Base-by-base conservation (phyloP, 2,888 invertebrate species). In the Physocephala rufipes region DNA sequence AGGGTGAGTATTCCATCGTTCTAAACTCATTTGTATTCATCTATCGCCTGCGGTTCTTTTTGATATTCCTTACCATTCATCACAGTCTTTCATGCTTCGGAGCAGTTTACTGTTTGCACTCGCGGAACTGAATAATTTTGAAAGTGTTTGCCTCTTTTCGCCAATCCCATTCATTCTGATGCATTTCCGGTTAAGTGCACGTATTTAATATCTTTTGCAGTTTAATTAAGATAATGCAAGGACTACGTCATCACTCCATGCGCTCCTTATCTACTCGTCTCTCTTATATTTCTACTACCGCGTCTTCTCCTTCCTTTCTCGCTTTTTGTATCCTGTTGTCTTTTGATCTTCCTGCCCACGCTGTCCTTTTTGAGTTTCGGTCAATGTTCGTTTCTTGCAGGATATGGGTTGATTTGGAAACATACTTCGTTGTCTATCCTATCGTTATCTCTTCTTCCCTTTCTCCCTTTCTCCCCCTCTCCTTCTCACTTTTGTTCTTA, bases 151-250 rank as follows among this genome's bases (percentile, higher is more conserved):
- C 36, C 36, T 36, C 36, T 1, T 55, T 19, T 15, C 28, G 58
- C 58, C 26, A 28, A 26, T 28, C 26, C 26, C 58, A 24, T 9
- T 53, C 21, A 21, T 12, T 21, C 5, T 12, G 2, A 5, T 2
- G 1, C 26, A 12, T n/a, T n/a, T 5, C 24, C n/a, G n/a, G 24
- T 45, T 15, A 24, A 26, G 47, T n/a, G 30, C 28, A 58, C 21
- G n/a, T 36, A 47, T 62, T 65, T 58, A 61, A 66, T 71, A 51
- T 59, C 68, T 68, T 68, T 68, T 58, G 67, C 55, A 67, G 67
- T 67, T 64, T 67, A 71, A 71, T 71, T 71, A 71, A 71, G 67
- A 67, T 71, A 67, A 67, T 71, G 71, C 71, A 66, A 53, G 62
- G 66, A 51, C 61, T 51, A 51, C 21, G 30, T 28, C 9, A 36